A percentile compares a stretch with the other conserved stretches of the same genome.
Evolutionary conservation across 2,797 vertebrate species (phyloP).

Genomic region (Dicrostonyx torquatus): DNA sequence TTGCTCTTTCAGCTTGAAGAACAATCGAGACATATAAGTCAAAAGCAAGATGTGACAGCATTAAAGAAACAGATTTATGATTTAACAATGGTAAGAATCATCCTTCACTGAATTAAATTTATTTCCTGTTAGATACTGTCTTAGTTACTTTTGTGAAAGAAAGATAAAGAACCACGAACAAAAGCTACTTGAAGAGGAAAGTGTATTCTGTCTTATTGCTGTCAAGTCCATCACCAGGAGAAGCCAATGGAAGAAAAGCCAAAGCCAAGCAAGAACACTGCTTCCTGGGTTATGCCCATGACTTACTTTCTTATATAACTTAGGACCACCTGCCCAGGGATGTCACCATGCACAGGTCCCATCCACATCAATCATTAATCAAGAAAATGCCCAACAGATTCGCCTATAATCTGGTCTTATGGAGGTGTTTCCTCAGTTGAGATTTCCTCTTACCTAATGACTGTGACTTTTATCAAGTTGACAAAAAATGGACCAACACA

Average conservation of each 20-base stretch:
- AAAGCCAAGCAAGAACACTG: not conserved
- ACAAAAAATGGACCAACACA: not conserved
- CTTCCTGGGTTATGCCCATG: not conserved
- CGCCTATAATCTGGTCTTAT: not conserved
- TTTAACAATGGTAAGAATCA: slow-evolving; percentile 90
- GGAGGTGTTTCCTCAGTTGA: not conserved
- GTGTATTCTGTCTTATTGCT: not conserved
- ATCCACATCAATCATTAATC: not conserved
- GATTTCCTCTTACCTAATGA: not conserved
- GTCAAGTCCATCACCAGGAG: not conserved
- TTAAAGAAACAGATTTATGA: slow-evolving; percentile 94
- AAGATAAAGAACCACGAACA: not conserved
- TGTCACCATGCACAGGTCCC: not conserved
- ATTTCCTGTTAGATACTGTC: not conserved
- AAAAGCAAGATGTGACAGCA: slow-evolving; percentile 91
- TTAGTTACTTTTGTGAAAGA: not conserved
- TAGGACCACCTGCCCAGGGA: not conserved
- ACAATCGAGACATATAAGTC: slow-evolving; percentile 90
- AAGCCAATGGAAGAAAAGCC: not conserved
- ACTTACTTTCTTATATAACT: not conserved
- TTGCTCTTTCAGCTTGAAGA: slow-evolving; percentile 92
- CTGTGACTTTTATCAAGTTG: not conserved
- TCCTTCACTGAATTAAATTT: not conserved
- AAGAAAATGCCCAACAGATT: not conserved
- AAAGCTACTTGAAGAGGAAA: not conserved